Conservation (phyloP, 2,113 vertebrate genomes). For the Eclectus roratus region DNA sequence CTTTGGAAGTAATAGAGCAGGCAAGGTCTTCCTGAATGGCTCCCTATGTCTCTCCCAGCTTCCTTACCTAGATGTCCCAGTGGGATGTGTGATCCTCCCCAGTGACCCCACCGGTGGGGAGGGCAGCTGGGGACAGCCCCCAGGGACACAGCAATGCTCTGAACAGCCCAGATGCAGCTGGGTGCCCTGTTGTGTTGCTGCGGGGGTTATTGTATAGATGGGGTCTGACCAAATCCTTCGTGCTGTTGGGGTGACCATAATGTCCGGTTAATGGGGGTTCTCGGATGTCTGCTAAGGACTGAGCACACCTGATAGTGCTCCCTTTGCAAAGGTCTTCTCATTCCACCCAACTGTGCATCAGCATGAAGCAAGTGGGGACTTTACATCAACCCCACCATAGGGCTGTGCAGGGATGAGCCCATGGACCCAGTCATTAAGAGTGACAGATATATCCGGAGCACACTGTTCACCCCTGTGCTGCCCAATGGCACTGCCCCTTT, state of each 20-base stretch:
- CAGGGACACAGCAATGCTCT: neutral
- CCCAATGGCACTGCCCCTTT: fast-evolving
- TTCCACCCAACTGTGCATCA: neutral
- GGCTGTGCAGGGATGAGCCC: neutral
- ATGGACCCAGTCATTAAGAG: fast-evolving
- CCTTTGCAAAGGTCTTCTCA: neutral
- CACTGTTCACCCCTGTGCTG: neutral
- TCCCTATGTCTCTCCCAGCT: slow-evolving; percentile 37
- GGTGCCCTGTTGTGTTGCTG: neutral
- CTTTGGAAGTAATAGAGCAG: slow-evolving; percentile 70
- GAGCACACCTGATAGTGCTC: neutral
- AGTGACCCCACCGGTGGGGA: neutral
- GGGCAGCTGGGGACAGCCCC: neutral
- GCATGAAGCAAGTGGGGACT: neutral
- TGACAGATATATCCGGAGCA: neutral
- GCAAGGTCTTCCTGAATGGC: slow-evolving; percentile 69
- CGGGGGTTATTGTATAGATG: neutral
- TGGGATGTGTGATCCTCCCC: neutral
- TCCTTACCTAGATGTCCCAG: neutral
- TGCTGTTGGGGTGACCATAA: neutral
- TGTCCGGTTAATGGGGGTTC: neutral
- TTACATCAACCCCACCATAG: fast-evolving
- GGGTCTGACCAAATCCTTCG: neutral
- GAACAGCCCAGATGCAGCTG: neutral
- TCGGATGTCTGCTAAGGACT: neutral